Percentiles rank a stretch among this genome's conserved stretches.
Conservation (phyloP, 2,797 vertebrate species). For the Eulemur mongoz region DNA sequence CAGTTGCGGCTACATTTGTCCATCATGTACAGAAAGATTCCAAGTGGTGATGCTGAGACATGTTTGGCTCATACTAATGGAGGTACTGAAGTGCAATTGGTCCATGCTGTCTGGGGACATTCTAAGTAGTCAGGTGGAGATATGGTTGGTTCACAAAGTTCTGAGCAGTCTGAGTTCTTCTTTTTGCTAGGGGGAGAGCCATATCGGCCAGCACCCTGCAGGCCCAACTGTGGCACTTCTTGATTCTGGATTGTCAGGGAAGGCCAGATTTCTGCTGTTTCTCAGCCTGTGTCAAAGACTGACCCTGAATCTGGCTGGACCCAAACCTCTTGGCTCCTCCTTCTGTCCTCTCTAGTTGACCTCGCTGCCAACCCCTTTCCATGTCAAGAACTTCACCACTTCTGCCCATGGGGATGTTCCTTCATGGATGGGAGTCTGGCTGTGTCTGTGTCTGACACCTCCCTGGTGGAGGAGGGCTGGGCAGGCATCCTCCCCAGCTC, state of each 20-base stretch:
- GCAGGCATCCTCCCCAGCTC: not conserved
- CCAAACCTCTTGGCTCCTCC: not conserved
- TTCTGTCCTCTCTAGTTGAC: not conserved
- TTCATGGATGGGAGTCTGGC: not conserved
- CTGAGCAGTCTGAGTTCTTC: not conserved
- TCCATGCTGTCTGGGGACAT: not conserved
- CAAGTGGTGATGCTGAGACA: not conserved
- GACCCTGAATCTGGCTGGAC: not conserved
- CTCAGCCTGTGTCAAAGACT: not conserved
- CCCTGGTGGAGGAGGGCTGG: not conserved
- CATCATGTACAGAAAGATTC: not conserved
- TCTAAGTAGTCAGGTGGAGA: constrained; percentile 4
- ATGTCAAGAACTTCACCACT: not conserved
- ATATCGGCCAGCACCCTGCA: not conserved
- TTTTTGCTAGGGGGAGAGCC: not conserved
- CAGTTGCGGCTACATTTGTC: not conserved
- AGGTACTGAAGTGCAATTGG: not conserved
- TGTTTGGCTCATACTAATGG: not conserved
- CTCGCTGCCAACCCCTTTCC: not conserved
- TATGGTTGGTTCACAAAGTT: not conserved
- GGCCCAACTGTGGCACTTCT: not conserved
- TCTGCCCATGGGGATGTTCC: not conserved
- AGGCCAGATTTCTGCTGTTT: not conserved
- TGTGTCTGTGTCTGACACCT: not conserved
- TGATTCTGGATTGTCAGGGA: not conserved